Percentiles rank a stretch among this genome's conserved stretches.
phyloP scores from a whole-genome alignment of 2,113 vertebrate genomes.

The Dasyornis broadbenti region DNA sequence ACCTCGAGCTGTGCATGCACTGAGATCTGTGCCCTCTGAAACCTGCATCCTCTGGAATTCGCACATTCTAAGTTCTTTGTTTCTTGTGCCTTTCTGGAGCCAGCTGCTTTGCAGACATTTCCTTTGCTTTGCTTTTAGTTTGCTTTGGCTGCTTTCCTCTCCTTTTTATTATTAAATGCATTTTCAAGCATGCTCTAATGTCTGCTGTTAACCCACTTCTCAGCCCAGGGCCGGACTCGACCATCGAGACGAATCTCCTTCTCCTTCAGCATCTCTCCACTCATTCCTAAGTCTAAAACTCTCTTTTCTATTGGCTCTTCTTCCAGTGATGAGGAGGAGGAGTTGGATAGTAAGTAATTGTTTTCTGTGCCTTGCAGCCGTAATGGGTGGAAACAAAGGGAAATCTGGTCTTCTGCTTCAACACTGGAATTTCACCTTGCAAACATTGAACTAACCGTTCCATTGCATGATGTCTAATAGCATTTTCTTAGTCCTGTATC shows the following conservation, averaged over 20 bases:
- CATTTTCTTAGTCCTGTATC: background rate
- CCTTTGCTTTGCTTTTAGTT: background rate
- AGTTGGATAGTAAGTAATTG: conserved; percentile 85
- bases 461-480: background rate
- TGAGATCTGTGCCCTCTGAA: background rate
- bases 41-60: background rate
- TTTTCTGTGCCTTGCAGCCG: conserved; percentile 1
- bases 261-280: conserved; percentile 89
- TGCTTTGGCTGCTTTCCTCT: conserved; percentile 1
- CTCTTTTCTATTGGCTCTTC: conserved; percentile 85
- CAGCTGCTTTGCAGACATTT: background rate
- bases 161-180: conserved; percentile 34
- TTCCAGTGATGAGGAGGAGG: conserved; percentile 90
- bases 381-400: background rate
- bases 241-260: conserved; percentile 86
- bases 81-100: background rate
- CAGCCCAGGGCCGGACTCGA: conserved; percentile 76
- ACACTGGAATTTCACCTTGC: background rate
- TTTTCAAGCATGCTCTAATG: conserved; percentile 64
- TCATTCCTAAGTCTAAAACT: conserved; percentile 90
- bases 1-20: background rate
- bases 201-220: conserved; percentile 74
- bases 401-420: background rate
- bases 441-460: background rate
- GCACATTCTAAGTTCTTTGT: background rate